Evolutionary conservation across 2,888 invertebrate genomes (phyloP), one percentile per base, ranked within the genome.

Genomic region (Melanchra persicariae): DNA sequence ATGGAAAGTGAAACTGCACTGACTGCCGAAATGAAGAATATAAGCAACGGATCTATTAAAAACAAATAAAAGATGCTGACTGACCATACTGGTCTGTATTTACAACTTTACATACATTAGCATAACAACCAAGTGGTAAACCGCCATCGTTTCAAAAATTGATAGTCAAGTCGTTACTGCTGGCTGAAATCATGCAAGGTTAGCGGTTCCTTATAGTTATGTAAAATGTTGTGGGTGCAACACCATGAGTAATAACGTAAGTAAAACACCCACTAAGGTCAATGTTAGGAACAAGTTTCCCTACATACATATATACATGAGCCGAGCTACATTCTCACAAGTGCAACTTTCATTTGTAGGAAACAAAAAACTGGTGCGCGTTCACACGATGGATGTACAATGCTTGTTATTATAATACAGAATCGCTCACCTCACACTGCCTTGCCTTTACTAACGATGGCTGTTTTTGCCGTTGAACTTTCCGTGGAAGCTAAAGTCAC

Each of bases 301-400:
- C 92, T 74, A 71, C 74, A 69, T 59, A 74, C 52, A 70, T 84
- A 86, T 84, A 86, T 88, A 88, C 87, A 26, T 63, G 73, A 75
- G 90, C 79, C 87, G 73, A 88, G 91, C 90, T 87, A 88, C 86
- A 90, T 94, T 95, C 95, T 92, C 95, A 95, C 94, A 93, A 91
- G 88, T 92, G 91, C 91, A 92, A 95, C 96, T 95, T 96, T 96
- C 96, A 95, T 96, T 95, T 93, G 91, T 91, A 91, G 84, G 90
- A 88, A 91, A 90, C 91, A 95, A 95, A 95, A 92, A 95, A 94
- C 89, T 89, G 79, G 90, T 88, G 89, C 90, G 83, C 89, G 92
- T 94, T 95, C 96, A 93, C 95, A 95, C 95, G 95, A 89, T 85
- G 87, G 82, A 87, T 88, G 81, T 85, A 87, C 81, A 84, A 85